Conservation (phyloP, 2,113 vertebrate species). For the Sakesphorus luctuosus region DNA sequence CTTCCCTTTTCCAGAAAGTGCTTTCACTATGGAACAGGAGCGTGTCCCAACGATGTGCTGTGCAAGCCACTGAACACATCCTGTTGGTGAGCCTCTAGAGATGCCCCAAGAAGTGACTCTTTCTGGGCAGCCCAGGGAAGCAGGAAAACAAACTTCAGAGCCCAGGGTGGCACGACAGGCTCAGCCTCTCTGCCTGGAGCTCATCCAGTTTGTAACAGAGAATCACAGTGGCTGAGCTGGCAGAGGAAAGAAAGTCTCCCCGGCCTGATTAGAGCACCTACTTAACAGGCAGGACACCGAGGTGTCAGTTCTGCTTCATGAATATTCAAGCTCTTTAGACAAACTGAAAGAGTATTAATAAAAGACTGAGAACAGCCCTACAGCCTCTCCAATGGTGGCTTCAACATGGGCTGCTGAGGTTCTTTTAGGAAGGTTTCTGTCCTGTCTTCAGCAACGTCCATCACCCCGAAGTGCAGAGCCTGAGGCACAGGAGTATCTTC, state of each 20-base stretch:
- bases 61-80: not conserved
- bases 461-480: accelerated
- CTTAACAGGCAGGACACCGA: not conserved
- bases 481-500: not conserved
- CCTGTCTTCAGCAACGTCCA: not conserved
- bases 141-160: not conserved
- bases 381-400: not conserved
- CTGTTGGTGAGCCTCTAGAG: not conserved
- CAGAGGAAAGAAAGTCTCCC: not conserved
- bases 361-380: not conserved
- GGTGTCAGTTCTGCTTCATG: not conserved
- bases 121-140: not conserved
- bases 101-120: not conserved
- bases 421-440: not conserved
- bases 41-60: not conserved
- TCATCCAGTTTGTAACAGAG: not conserved
- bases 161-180: not conserved
- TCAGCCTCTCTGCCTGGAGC: not conserved
- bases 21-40: not conserved
- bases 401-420: not conserved
- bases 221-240: not conserved
- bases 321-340: not conserved
- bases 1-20: not conserved
- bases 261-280: not conserved
- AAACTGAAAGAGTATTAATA: not conserved